Base-by-base conservation (phyloP, 2,797 vertebrate genomes). In the Chaetophractus vellerosus region DNA sequence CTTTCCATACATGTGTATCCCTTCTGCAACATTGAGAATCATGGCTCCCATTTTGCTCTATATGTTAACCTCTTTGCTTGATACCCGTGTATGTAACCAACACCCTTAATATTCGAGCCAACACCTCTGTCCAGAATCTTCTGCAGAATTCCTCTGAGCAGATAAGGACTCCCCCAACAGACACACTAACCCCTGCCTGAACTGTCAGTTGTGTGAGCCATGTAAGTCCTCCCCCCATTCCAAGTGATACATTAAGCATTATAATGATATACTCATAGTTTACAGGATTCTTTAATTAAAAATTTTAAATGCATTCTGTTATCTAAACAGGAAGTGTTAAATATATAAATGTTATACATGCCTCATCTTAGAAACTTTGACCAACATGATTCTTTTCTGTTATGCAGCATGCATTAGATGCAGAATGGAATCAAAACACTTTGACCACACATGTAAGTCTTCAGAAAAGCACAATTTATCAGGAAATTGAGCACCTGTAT, bases 391-490 rank as follows among this genome's bases (percentile, higher is more conserved):
- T 68, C 48, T 26, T 82, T 89, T 79, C n/a, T 75, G 28, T 24
- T 75, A 10, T 7, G 19, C 89, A 96, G 79, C 19, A 71, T 63
- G 24, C 41, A 48, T 80, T 64, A 71, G 16, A 71, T 68, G 45
- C 16, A 87, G 23, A 89, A 33, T 64, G 14, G 6, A 89, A 38
- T 74, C 93, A 85, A 74, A 74, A 93, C 52, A 68, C 23, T 48
- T 76, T 75, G 14, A 71, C 16, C 18, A 82, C 64, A 75, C 4
- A 52, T 36, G 9, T 63, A 91, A 82, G 64, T 57, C 10, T 66
- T 38, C 48, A 80, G 18, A 95, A 95, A 63, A 80, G 10, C 36
- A 38, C 26, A 59, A 55, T 63, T 91, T 75, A 66, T 84, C 31
- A 88, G 68, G 23, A 93, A 83, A 41, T 80, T 19, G 5, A 9